Evolutionary conservation across 2,888 invertebrate species (phyloP).

Genomic region (Heliconius sara): DNA sequence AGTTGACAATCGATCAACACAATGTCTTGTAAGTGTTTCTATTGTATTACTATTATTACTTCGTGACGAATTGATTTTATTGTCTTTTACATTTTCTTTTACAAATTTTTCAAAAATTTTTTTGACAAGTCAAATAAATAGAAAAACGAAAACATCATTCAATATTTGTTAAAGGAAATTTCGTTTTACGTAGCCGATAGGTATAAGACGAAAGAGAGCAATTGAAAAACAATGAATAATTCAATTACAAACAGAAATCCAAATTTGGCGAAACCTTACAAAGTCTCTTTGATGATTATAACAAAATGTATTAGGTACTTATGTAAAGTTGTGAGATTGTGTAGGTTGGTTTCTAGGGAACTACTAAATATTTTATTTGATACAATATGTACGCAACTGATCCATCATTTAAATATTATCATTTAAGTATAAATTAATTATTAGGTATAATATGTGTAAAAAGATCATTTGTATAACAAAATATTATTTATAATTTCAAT

Average conservation of each 20-base stretch:
- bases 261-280: conserved; percentile 18
- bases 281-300: conserved; percentile 2
- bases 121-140: neutral
- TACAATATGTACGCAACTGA: no score
- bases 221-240: conserved; percentile 15
- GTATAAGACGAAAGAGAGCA: neutral
- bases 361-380: neutral
- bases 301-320: neutral
- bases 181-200: neutral
- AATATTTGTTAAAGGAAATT: neutral
- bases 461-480: no score
- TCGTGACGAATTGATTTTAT: neutral
- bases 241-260: conserved; percentile 11
- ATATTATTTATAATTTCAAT: no score
- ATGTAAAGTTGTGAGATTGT: neutral
- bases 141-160: neutral
- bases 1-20: no score
- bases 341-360: neutral
- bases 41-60: neutral
- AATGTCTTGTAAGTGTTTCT: neutral
- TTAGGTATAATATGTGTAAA: neutral
- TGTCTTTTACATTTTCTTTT: neutral
- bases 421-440: no score
- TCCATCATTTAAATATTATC: neutral
- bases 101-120: neutral